Evolutionary conservation across 2,888 invertebrate species (phyloP), one percentile per base, ranked within the genome.

Genomic region (Monopis laevigella): DNA sequence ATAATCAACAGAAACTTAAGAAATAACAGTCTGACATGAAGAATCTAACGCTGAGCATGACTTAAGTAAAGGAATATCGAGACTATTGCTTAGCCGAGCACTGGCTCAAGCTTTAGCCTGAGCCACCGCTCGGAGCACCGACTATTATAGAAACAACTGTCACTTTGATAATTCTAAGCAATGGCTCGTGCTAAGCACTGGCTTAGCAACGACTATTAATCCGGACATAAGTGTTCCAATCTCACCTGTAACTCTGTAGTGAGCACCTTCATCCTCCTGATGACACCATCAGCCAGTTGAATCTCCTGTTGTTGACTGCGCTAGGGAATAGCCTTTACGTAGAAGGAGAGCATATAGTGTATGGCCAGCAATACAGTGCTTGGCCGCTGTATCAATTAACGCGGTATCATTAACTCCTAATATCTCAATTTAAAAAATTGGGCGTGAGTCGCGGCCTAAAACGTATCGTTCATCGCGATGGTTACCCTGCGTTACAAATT

Each of bases 371-470:
- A 46, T 29, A 38, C 43, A 35, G 27, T 27, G 38, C 13, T 46
- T 46, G 1, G 46, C 46, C 5, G 41, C 43, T 2, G 43, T 41
- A 29, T 43, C 43, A 6, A 45, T 30, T 11, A 43, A 26, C 1
- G 32, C 39, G 3, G 34, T 43, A 12, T 43, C 43, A 8, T 14
- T 38, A 8, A 8, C 19, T n/a, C 40, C 41, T 16, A 21, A 29
- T 38, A 28, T 30, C 10, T 19, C 29, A n/a, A 38, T 18, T 40
- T 12, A 7, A 11, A 29, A 29, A 8, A 29, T 29, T 7, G 29
- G 29, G 12, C 29, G 8, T 11, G 11, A 29, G 12, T 29, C 29
- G 11, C 12, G 11, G 11, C 5, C 5, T 12, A 5, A 7, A 29
- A 8, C 29, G 29, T 21, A 26, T n/a, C 39, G 32, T 6, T 39